Base-by-base conservation (phyloP, 2,888 invertebrate species). In the Luperina nickerlii region DNA sequence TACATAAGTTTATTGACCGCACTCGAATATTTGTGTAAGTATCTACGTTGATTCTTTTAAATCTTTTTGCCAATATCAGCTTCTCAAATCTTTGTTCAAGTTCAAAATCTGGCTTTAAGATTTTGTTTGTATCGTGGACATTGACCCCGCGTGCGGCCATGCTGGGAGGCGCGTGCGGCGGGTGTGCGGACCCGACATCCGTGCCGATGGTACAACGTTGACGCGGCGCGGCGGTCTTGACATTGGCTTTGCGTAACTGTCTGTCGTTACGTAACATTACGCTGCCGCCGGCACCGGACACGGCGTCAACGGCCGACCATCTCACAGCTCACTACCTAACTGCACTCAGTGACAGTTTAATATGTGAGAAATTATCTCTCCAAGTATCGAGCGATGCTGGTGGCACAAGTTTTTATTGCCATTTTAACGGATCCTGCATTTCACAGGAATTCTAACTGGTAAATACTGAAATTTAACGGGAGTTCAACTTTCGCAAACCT, bases 241-340 rank as follows among this genome's bases (percentile, higher is more conserved):
- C 96, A 96, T 96, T 96, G 96, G 92, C 87, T 93, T 93, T 94
- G 91, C 94, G 93, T 94, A 94, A 94, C 92, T 92, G 91, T 90
- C 84, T 86, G 87, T 91, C 79, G 87, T 93, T 94, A 93, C 92
- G 92, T 92, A 94, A 94, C 83, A 83, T 83, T 83, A 86, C 78
- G 74, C 84, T 66, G 77, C 82, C 70, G 83, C 82, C 79, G 77
- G 84, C 89, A 83, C 76, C 82, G 83, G 76, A 81, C 85, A 85
- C 83, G 83, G 78, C 88, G 90, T 91, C 89, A 89, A 90, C 70
- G 87, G 38, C 89, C 89, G 85, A 81, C 78, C 82, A 88, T 72
- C 85, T 82, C 76, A 81, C 81, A 87, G 63, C 86, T 79, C 71
- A 83, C 81, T 78, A 86, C 87, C 84, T 87, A 89, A 87, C 87